Percentiles rank a stretch among this genome's conserved stretches.
These are phyloP conservation scores for Lagria hirta DNA, from an alignment of 2,888 invertebrate genomes.

Conservation along the genomic window DNA sequence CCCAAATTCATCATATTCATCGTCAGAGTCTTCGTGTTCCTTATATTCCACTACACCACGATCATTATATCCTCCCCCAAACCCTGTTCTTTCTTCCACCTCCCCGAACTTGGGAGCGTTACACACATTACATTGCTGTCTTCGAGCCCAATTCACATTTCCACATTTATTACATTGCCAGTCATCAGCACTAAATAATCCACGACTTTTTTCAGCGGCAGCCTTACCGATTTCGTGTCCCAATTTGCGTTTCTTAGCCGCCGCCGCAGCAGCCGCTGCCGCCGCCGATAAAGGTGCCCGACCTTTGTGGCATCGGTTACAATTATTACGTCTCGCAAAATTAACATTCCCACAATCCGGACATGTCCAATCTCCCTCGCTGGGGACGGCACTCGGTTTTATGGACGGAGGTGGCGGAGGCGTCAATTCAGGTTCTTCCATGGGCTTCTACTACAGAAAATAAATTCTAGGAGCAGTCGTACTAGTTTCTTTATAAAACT, in stretches of 20 bases:
- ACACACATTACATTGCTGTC: conserved; percentile 97
- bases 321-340: conserved; percentile 85
- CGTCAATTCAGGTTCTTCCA: conserved; percentile 48
- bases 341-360: conserved; percentile 89
- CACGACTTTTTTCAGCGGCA: conserved; percentile 96
- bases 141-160: conserved; percentile 98
- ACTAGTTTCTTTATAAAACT: too few relatives aligned
- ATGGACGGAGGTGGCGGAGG: conserved; percentile 47
- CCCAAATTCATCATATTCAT: conserved; percentile 88
- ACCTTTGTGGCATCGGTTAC: conserved; percentile 86
- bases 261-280: conserved; percentile 46
- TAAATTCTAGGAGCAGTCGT: too few relatives aligned
- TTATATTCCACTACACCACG: conserved; percentile 95
- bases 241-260: conserved; percentile 74
- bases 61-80: conserved; percentile 93
- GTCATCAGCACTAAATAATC: conserved; percentile 95
- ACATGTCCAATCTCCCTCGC: conserved; percentile 67
- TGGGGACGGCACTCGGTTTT: conserved; percentile 36
- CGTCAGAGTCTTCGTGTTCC: conserved; percentile 79
- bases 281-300: conserved; percentile 41
- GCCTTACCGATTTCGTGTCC: conserved; percentile 97
- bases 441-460: too few relatives aligned
- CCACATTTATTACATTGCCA: conserved; percentile 99
- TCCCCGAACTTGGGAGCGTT: conserved; percentile 97
- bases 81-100: conserved; percentile 77